A percentile compares a stretch with the other conserved stretches of the same genome.
Conservation (phyloP, 1,140 invertebrate genomes). For the Zaprionus gabonicus region DNA sequence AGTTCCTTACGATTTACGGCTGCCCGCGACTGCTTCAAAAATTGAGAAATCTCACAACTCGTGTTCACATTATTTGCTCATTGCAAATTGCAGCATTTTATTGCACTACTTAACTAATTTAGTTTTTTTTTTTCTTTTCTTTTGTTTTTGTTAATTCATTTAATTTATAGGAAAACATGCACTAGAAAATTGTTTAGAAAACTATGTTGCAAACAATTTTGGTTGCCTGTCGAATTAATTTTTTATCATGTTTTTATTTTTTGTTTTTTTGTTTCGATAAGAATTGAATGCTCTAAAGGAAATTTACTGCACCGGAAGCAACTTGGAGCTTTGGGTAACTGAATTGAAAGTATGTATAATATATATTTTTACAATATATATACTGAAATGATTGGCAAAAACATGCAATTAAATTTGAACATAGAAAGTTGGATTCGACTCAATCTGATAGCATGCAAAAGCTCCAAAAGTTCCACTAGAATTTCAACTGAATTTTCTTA, state of each 20-base stretch:
- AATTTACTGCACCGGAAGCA: background rate
- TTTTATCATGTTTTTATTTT: slow-evolving; percentile 1
- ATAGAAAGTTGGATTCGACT: background rate
- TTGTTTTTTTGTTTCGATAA: slow-evolving; percentile 18
- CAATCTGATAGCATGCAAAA: background rate
- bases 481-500: slow-evolving; percentile 29
- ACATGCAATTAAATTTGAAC: background rate
- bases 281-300: slow-evolving; percentile 27
- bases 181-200: slow-evolving; percentile 65
- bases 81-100: slow-evolving; percentile 58
- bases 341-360: background rate
- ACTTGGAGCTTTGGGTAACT: background rate
- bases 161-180: slow-evolving; percentile 73
- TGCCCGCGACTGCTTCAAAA: slow-evolving; percentile 36
- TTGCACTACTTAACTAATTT: slow-evolving; percentile 73
- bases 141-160: slow-evolving; percentile 44
- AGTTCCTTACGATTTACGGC: slow-evolving; percentile 17
- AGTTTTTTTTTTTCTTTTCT: slow-evolving; percentile 28
- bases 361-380: background rate
- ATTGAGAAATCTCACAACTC: slow-evolving; percentile 45
- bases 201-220: slow-evolving; percentile 50
- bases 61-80: slow-evolving; percentile 29
- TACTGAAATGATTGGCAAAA: background rate
- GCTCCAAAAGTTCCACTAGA: background rate
- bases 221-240: slow-evolving; percentile 35